Evolutionary conservation across 2,113 vertebrate genomes (phyloP).

Genomic region (Myodes glareolus): DNA sequence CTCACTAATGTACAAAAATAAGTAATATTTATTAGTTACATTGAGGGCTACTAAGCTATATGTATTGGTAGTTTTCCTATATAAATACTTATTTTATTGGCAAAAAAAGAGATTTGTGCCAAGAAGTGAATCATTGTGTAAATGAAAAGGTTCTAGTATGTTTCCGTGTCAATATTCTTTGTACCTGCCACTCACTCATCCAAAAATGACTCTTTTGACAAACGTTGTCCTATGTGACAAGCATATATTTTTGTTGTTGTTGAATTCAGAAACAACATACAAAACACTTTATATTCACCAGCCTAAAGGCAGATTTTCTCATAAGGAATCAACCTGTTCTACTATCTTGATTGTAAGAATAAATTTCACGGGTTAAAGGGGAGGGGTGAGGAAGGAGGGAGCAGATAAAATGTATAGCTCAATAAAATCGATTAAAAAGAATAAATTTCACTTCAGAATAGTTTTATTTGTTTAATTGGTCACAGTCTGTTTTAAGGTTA

Average conservation of each 20-base stretch:
- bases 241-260: neutral
- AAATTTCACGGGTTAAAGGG: neutral
- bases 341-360: conserved; percentile 22
- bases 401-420: no score
- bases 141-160: neutral
- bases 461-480: conserved; percentile 55
- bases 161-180: conserved; percentile 20
- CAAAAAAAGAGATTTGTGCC: neutral
- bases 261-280: neutral
- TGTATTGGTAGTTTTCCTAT: neutral
- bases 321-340: conserved; percentile 32
- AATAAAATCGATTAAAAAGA: neutral
- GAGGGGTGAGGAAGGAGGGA: no score
- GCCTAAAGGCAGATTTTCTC: conserved; percentile 9
- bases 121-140: neutral
- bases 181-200: neutral
- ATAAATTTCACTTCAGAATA: conserved; percentile 62
- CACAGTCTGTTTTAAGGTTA: conserved; percentile 47
- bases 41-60: neutral
- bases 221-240: neutral
- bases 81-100: neutral
- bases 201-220: neutral
- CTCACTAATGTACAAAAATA: neutral
- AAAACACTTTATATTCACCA: conserved; percentile 45
- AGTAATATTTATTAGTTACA: neutral